Base-by-base conservation (phyloP, 2,888 invertebrate genomes). In the Raillietiella orientalis region DNA sequence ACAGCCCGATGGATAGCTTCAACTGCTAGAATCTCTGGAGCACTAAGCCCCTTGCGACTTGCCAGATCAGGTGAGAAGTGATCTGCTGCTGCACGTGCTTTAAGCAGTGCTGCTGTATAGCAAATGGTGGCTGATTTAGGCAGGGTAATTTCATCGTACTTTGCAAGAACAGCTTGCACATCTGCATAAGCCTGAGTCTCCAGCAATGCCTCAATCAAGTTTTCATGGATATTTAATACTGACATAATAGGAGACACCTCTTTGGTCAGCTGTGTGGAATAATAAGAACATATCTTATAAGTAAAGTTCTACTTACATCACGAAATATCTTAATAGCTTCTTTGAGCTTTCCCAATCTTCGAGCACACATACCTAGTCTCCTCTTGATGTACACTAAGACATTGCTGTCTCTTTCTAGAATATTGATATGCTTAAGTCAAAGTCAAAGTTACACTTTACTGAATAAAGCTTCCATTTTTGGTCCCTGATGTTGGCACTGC, bases 141-240 rank as follows among this genome's bases (percentile, higher is more conserved):
- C 41, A 77, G 51, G 37, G 70, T 74, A 35, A 77, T 75, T 46
- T 90, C 90, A 47, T 84, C 90, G 46, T 77, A 74, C 49, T 75
- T 74, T 11, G 77, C 74, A 33, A 82, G 49, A 11, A 82, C 70
- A 19, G 75, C 74, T 48, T 82, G 82, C 24, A 79, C 90, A 52
- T 93, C 93, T 3, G 82, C 77, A 46, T 84, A 93, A 2, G 77
- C 75, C 47, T 84, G 82, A 62, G 82, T 71, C 51, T 90, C 90
- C 29, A 93, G 52, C 36, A 90, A 52, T 28, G 72, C 72, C 53
- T 93, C 93, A 37, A 93, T 75, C 35, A 93, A 57, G 52, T 90
- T 90, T 53, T 93, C 93, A 42, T 82, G 82, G 35, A 84, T 71
- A 43, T 77, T 72, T 33, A 87, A 57, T 32, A 82, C 67, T 45